phyloP scores from a whole-genome alignment of 1,140 invertebrate species.

The Papilio machaon region DNA sequence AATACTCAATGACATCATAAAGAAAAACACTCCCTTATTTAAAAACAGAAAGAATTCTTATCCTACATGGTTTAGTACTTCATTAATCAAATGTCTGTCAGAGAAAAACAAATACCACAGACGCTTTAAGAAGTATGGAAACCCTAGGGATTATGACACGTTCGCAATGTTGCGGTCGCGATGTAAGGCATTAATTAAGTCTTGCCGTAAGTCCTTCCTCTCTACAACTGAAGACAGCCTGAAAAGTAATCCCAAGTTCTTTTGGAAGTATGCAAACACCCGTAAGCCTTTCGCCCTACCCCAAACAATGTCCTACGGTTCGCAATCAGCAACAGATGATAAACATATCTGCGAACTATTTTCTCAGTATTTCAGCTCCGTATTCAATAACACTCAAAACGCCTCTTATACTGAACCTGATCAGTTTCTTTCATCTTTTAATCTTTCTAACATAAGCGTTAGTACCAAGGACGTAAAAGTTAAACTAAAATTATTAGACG shows the following conservation, averaged over 20 bases:
- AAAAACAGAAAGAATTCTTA: neutral
- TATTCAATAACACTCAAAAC: neutral
- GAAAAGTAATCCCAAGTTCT: slow-evolving; percentile 33
- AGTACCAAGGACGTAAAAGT: no score
- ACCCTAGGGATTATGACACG: slow-evolving; percentile 36
- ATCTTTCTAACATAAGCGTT: no score
- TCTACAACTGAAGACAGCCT: slow-evolving; percentile 31
- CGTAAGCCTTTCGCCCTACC: slow-evolving; percentile 18
- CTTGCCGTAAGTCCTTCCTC: slow-evolving; percentile 5
- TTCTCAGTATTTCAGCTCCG: no score
- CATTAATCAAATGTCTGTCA: slow-evolving; percentile 31
- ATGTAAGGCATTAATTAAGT: slow-evolving; percentile 29
- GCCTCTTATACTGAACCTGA: neutral
- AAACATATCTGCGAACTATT: no score
- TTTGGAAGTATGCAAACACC: slow-evolving; percentile 35
- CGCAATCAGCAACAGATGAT: no score
- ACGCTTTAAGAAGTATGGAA: slow-evolving; percentile 32
- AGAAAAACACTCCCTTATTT: neutral
- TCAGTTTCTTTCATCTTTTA: neutral
- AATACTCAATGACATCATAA: neutral
- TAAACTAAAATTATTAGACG: no score
- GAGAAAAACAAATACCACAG: slow-evolving; percentile 30
- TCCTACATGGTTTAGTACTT: slow-evolving; percentile 1
- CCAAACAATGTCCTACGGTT: slow-evolving; percentile 14
- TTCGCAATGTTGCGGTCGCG: slow-evolving; percentile 31